Evolutionary conservation across 2,888 invertebrate genomes (phyloP), one percentile per base, ranked within the genome.

Genomic region (Helleia helle): DNA sequence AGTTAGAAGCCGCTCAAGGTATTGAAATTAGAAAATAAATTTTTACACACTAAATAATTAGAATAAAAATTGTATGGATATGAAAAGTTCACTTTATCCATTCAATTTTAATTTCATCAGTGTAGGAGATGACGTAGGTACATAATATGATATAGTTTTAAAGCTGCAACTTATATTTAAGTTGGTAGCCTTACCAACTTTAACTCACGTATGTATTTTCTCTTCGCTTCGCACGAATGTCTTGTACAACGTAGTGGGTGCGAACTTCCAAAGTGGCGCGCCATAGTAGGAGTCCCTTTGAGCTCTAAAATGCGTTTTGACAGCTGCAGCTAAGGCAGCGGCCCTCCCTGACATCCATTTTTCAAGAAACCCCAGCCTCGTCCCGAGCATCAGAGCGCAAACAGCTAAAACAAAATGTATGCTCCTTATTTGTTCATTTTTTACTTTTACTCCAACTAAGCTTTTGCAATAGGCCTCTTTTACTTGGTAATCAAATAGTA

Each of bases 281-380:
- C 94, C 93, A 64, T 91, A 95, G 68, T 91, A 92, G 1, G 93
- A 92, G 62, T 95, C 94, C 41, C 94, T 86, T 49, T 91, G 91
- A 0, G 93, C 91, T 34, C 91, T 85, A 64, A 94, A 94, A 58
- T 93, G 90, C 27, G 90, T 86, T 59, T 92, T 91, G 2, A 93
- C 91, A 0, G 93, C 92, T n/a, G 88, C 77, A 1, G 92, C 90
- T 24, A 94, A 71, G 17, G 87, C 83, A 40, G 86, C 86, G 1
- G 89, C 88, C 12, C 89, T 88, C 9, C 89, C 84, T 0, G 88
- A 87, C 65, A 89, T 77, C 53, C 75, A 65, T 1, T 77, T 70
- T 54, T 89, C 87, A 7, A 93, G 69, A 65, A 94, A 94, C 0
- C 94, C 94, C 68, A 94, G 88, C 38, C 94, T 86, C 26, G 91